Evolutionary conservation across 2,888 invertebrate genomes (phyloP).

Genomic region (Hofmannophila pseudospretella): DNA sequence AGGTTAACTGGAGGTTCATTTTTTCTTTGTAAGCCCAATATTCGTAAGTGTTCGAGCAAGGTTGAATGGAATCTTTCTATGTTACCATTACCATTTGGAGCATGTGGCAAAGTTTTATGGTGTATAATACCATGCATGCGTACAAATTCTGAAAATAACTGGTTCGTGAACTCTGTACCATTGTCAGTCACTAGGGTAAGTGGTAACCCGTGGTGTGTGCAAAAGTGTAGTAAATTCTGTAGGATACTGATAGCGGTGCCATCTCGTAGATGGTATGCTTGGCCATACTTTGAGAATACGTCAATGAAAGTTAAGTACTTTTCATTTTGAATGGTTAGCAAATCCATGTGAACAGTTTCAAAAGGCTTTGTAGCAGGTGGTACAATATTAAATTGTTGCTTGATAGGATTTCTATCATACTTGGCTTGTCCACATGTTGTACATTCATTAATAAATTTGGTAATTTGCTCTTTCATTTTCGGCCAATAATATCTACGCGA

Average conservation of each 20-base stretch:
- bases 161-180: constrained; percentile 8
- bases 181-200: constrained; percentile 10
- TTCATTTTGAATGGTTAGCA: constrained; percentile 9
- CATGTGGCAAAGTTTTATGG: constrained; percentile 12
- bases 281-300: too few relatives aligned
- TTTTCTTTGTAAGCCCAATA: constrained; percentile 7
- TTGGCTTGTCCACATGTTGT: constrained; percentile 16
- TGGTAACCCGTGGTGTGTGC: constrained; percentile 12
- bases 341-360: too few relatives aligned
- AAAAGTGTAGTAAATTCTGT: constrained; percentile 8
- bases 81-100: constrained; percentile 17
- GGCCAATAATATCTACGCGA: constrained; percentile 18
- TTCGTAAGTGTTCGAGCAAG: constrained; percentile 14
- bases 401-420: constrained; percentile 19
- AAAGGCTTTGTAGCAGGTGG: too few relatives aligned
- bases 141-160: constrained; percentile 15
- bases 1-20: constrained; percentile 9
- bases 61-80: constrained; percentile 14
- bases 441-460: constrained; percentile 23
- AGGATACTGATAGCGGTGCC: too few relatives aligned
- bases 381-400: too few relatives aligned
- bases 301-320: constrained; percentile 13
- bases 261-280: too few relatives aligned
- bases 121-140: constrained; percentile 15
- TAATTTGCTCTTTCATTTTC: too few relatives aligned